These are phyloP conservation scores for Nycteola revayana DNA, from an alignment of 2,888 invertebrate genomes.

Conservation along the genomic window DNA sequence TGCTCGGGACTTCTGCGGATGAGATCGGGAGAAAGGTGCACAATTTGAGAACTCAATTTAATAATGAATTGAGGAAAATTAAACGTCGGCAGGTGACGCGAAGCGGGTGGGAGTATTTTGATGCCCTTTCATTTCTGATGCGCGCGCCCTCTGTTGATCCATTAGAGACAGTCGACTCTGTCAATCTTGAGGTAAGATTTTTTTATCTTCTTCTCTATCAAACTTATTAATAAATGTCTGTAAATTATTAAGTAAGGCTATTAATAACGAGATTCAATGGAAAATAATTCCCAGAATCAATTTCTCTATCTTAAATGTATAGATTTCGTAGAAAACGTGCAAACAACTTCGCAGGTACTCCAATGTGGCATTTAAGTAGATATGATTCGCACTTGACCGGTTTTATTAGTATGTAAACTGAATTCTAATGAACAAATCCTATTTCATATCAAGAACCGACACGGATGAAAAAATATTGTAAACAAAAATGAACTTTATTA, in stretches of 20 bases:
- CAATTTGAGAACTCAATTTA: conserved; percentile 69
- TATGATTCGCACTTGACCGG: too few species aligned
- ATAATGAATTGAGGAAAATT: conserved; percentile 69
- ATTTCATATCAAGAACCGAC: background rate
- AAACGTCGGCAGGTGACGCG: conserved; percentile 50
- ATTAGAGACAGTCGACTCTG: conserved; percentile 51
- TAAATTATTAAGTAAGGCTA: too few species aligned
- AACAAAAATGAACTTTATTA: too few species aligned
- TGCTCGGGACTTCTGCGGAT: conserved; percentile 60
- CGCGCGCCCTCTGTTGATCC: conserved; percentile 49
- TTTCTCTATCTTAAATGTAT: too few species aligned
- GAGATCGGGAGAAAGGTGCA: conserved; percentile 70
- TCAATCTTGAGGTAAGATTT: conserved; percentile 68
- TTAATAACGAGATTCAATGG: too few species aligned
- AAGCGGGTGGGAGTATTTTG: conserved; percentile 73
- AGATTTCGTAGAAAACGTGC: too few species aligned
- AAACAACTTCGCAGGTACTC: too few species aligned
- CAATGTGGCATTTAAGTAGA: too few species aligned
- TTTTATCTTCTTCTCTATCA: too few species aligned
- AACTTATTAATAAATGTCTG: too few species aligned
- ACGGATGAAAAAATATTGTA: too few species aligned
- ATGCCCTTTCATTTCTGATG: conserved; percentile 60
- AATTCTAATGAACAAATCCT: background rate
- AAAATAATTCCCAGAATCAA: too few species aligned
- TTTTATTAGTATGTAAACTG: conserved; percentile 2